phyloP scores from a whole-genome alignment of 2,113 vertebrate genomes.

The Anser cygnoides region DNA sequence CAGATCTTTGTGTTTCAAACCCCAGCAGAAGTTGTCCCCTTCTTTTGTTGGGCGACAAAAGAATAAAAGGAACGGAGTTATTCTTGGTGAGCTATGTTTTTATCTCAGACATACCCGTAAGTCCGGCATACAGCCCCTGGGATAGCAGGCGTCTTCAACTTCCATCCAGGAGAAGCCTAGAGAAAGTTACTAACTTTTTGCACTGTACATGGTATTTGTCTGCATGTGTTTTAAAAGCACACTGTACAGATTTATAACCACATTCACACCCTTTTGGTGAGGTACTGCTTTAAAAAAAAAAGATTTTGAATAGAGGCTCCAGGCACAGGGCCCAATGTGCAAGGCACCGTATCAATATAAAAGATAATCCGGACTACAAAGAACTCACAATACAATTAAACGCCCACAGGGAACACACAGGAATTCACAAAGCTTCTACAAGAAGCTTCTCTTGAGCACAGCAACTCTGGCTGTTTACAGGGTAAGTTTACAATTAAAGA shows the following conservation, averaged over 20 bases:
- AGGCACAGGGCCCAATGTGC: neutral
- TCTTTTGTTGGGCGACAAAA: slow-evolving; percentile 48
- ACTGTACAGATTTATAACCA: neutral
- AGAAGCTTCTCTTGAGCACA: neutral
- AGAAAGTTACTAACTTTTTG: neutral
- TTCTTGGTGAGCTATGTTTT: slow-evolving; percentile 16
- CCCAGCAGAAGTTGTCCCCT: neutral
- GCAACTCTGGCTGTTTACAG: neutral
- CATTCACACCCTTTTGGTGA: neutral
- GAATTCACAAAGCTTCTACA: neutral
- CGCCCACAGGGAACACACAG: neutral
- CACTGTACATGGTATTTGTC: neutral
- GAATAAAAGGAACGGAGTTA: slow-evolving; percentile 26
- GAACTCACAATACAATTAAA: slow-evolving; percentile 24
- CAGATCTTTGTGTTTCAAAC: slow-evolving; percentile 44
- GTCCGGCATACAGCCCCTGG: neutral
- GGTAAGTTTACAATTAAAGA: neutral
- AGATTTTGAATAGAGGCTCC: neutral
- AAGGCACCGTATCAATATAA: neutral
- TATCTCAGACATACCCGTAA: neutral
- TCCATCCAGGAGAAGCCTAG: neutral
- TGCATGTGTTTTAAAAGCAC: neutral
- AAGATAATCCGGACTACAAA: slow-evolving; percentile 38
- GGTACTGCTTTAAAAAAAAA: neutral
- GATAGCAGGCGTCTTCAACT: neutral